Evolutionary conservation across 2,888 invertebrate genomes (phyloP), one percentile per base, ranked within the genome.

Genomic region (Heliconius aoede): DNA sequence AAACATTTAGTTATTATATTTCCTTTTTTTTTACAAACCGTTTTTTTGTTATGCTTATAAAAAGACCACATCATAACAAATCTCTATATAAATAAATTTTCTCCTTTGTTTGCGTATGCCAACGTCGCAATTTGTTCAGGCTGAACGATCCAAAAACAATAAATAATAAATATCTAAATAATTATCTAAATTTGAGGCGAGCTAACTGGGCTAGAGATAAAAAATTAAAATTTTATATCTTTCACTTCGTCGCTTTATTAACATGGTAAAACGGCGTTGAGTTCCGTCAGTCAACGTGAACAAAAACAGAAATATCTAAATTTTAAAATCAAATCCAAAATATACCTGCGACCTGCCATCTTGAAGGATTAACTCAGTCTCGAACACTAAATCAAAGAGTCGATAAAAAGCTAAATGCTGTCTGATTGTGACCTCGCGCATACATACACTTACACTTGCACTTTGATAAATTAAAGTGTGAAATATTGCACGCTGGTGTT

Each of bases 351-450:
- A 87, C 88, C 87, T n/a, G n/a, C 1, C 93, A 93, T 94, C 88
- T 91, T 94, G 94, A 94, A 82, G 93, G 92, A 94, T 94, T 93
- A 91, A 87, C 89, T 88, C 87, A 85, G 84, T 84, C 83, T 80
- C 79, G 79, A 78, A 80, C 89, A 89, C 85, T 92, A 92, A 91
- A 92, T 92, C 92, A 92, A 91, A 86, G 85, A 90, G 91, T 92
- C 92, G 93, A 93, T 93, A 93, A 93, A 94, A 94, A 93, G 92
- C 91, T 93, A 94, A 94, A 94, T 93, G 93, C 91, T 91, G 92
- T 89, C 90, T 93, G 94, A 94, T 94, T 90, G 90, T 82, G 88
- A 89, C 89, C 88, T 86, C 85, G 91, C 89, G 91, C 90, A 91
- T 91, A 91, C 46, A 7, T 46, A 46, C 18, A 46, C 46, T 46